A percentile compares a stretch with the other conserved stretches of the same genome.
These are phyloP conservation scores for Cantharis nigra DNA, from an alignment of 2,888 invertebrate genomes.

Conservation along the genomic window DNA sequence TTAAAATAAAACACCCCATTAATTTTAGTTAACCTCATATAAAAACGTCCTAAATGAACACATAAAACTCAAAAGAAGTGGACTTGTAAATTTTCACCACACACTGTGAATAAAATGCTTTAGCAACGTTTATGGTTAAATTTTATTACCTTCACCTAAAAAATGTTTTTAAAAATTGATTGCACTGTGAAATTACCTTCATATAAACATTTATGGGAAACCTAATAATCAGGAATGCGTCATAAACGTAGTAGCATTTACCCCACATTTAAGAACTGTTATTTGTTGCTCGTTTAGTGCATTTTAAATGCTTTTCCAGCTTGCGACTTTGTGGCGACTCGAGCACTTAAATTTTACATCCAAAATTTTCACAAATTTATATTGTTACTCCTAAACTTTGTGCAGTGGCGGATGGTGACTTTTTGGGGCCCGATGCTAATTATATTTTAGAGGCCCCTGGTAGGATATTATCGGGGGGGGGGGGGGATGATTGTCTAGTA, in stretches of 20 bases:
- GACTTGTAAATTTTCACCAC: background rate
- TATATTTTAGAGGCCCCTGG: too few relatives aligned
- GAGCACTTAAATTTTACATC: background rate
- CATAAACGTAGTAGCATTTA: background rate
- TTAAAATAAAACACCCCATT: background rate
- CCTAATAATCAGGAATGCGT: background rate
- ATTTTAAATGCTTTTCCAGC: background rate
- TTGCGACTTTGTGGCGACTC: background rate
- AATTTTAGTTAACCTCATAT: background rate
- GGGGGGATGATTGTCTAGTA: too few relatives aligned
- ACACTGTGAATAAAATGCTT: background rate
- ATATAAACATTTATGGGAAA: background rate
- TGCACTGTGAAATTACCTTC: background rate
- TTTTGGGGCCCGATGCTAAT: too few relatives aligned
- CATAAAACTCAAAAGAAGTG: background rate
- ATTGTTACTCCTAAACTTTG: too few relatives aligned
- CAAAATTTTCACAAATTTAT: background rate
- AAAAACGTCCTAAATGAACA: background rate
- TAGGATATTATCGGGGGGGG: too few relatives aligned
- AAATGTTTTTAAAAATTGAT: background rate
- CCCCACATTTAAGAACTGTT: background rate
- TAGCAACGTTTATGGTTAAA: background rate
- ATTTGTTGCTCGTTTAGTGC: background rate
- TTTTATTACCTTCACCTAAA: background rate
- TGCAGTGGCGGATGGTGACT: too few relatives aligned